Base-by-base conservation (phyloP, 2,888 invertebrate genomes). In the Scaptomyza parva region DNA sequence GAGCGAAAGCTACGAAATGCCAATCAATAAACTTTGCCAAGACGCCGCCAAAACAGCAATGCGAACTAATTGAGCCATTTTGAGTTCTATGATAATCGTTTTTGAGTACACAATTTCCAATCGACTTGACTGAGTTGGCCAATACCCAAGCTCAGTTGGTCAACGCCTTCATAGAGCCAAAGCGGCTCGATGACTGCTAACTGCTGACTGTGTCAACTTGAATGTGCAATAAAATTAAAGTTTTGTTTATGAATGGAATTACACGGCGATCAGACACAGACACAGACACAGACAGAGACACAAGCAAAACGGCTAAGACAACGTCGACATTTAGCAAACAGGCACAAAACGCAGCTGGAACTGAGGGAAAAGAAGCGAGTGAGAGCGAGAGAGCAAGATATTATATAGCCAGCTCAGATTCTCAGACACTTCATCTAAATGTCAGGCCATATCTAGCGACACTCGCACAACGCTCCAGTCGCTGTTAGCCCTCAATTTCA, bases 201-300 rank as follows among this genome's bases (percentile, higher is more conserved):
- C 43, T 40, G 62, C 53, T 51, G 70, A 65, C 70, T 74, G 64
- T 82, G 85, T 78, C 84, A 84, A 73, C 71, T 59, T 52, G 48
- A 78, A 68, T 75, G 83, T 70, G 67, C 77, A 75, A 79, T 86
- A 83, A 90, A 88, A 88, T 88, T 87, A 83, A 80, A 88, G 78
- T 89, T 88, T 90, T 88, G 85, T 90, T 90, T 90, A 90, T 90
- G 90, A 90, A 90, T 90, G 89, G 83, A 88, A 86, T 90, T 89
- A 87, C 73, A 76, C 26, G 48, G 58, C 48, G 51, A 62, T 35
- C 51, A 47, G 41, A 51, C 41, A n/a, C n/a, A n/a, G n/a, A n/a
- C n/a, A n/a, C n/a, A n/a, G n/a, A n/a, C n/a, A n/a, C n/a, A n/a
- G n/a, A n/a, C n/a, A n/a, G n/a, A 47, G 41, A 51, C 41, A 70